Base-by-base conservation (phyloP, 2,113 vertebrate species). In the Oxyruncus cristatus region DNA sequence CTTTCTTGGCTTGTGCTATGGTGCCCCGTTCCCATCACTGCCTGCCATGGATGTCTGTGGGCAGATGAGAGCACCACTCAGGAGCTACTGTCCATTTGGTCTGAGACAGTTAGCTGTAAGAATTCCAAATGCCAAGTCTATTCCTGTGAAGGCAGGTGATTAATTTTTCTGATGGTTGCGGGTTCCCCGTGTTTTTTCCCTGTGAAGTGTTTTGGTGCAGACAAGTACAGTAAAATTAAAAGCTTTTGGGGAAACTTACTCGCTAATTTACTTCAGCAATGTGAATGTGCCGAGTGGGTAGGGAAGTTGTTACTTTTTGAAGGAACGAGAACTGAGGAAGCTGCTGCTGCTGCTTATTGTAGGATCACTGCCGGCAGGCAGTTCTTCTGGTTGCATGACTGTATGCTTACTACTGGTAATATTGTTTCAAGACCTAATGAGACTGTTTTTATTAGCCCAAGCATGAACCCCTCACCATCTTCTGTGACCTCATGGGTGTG, bases 401-500 rank as follows among this genome's bases (percentile, higher is more conserved):
- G 14, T 32, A 3, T 24, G 11, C 26, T 67, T 63, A 56, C 46
- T 73, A 0, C 50, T 20, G 10, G 26, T 47, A n/a, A 33, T 55
- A 12, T 7, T 76, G 24, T 32, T 79, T 72, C 68, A 70, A 2
- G 66, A 42, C 46, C 78, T 96, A 83, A 96, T 0, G 0, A 79
- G 11, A 13, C 59, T 91, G 19, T 78, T 86, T 80, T 93, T 77
- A 23, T 97, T 81, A 99, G 99, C 97, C 99, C 88, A 99, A 99
- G 91, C 99, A 99, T 8, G 97, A 97, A 46, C 99, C 99, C 92
- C 98, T 99, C 90, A 98, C 71, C 28, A 98, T 98, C 62, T 99
- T 99, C 97, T 99, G 99, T 9, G 99, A 99, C 65, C 98, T 99
- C 77, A 99, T 99, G 98, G 99, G 99, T 1, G 99, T 99, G 96